Percentiles rank a stretch among this genome's conserved stretches.
phyloP scores from a whole-genome alignment of 2,888 invertebrate species.

The Drosophila helvetica region DNA sequence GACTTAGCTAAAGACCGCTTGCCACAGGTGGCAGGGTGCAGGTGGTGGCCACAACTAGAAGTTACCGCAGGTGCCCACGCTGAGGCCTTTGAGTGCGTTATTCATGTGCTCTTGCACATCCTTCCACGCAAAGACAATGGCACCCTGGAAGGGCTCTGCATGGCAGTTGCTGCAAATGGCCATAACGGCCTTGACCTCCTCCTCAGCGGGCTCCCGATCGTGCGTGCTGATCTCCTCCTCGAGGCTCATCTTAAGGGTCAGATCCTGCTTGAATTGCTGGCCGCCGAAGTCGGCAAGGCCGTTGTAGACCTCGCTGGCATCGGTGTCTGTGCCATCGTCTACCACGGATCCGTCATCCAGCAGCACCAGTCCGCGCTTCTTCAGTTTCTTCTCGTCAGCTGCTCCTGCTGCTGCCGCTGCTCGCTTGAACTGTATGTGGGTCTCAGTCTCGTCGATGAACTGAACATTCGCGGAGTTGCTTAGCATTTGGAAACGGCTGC shows the following conservation, averaged over 20 bases:
- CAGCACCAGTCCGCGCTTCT: constrained; percentile 88
- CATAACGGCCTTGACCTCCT: constrained; percentile 92
- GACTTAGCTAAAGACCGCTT: constrained; percentile 4
- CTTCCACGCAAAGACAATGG: constrained; percentile 91
- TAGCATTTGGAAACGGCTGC: constrained; percentile 64
- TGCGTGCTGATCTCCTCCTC: constrained; percentile 86
- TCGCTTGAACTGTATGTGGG: constrained; percentile 80
- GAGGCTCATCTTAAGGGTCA: constrained; percentile 83
- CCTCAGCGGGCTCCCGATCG: constrained; percentile 92
- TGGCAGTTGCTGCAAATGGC: constrained; percentile 90
- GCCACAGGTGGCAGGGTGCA: not conserved
- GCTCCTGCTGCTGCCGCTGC: not conserved
- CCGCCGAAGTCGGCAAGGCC: constrained; percentile 90
- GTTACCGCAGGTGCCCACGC: constrained; percentile 83
- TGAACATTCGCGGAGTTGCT: constrained; percentile 87
- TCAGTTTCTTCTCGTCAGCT: constrained; percentile 74
- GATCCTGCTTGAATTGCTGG: constrained; percentile 87
- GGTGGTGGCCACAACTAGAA: constrained; percentile 69
- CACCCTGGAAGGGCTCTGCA: constrained; percentile 91
- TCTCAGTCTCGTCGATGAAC: constrained; percentile 86
- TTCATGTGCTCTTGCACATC: constrained; percentile 82
- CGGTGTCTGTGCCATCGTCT: constrained; percentile 85
- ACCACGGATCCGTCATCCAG: constrained; percentile 88
- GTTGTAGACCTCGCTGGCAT: constrained; percentile 65
- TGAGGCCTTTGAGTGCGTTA: constrained; percentile 81